Percentiles rank a stretch among this genome's conserved stretches.
Evolutionary conservation across 2,113 vertebrate species (phyloP).

Genomic region (Stictonetta naevosa): DNA sequence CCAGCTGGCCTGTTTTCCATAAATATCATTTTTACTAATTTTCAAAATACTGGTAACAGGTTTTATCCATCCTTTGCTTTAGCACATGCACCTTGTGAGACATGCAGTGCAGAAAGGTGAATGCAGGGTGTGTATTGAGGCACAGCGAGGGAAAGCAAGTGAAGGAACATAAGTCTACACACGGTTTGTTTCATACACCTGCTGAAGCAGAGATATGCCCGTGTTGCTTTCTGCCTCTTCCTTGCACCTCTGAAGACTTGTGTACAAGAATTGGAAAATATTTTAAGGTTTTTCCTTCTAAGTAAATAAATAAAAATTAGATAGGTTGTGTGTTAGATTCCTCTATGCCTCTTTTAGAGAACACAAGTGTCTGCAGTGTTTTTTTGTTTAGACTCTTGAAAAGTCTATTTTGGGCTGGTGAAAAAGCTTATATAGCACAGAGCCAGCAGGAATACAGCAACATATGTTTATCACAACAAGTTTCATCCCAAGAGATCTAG

Average conservation of each 20-base stretch:
- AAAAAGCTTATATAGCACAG: background rate
- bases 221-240: background rate
- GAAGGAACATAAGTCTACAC: background rate
- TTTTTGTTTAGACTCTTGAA: background rate
- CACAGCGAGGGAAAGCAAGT: background rate
- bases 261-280: background rate
- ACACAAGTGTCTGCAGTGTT: background rate
- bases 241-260: background rate
- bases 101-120: background rate
- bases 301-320: background rate
- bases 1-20: background rate
- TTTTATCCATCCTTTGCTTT: background rate
- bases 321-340: background rate
- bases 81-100: accelerated
- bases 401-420: background rate
- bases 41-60: background rate
- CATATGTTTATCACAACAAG: background rate
- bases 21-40: background rate
- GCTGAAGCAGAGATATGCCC: background rate
- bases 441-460: background rate
- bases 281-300: background rate
- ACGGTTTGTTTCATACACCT: background rate
- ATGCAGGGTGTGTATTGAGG: background rate
- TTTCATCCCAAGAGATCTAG: background rate
- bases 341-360: background rate